These are phyloP conservation scores for Drosophila imparisetae DNA, from an alignment of 2,888 invertebrate species.

Conservation along the genomic window DNA sequence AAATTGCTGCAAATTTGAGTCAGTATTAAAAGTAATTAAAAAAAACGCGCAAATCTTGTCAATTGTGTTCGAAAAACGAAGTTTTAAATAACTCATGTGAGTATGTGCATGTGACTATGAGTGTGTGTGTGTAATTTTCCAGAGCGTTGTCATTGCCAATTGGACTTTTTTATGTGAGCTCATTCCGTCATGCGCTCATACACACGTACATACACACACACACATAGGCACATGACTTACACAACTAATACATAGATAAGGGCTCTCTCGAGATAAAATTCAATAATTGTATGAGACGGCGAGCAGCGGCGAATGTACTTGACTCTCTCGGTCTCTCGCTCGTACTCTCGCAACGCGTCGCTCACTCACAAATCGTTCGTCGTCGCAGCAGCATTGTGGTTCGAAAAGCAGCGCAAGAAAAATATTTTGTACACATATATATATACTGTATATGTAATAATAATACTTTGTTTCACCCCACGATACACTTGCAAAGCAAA, in stretches of 20 bases:
- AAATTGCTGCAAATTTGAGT: constrained; percentile 23
- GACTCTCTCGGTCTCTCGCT: constrained; percentile 38
- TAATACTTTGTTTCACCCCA: constrained; percentile 70
- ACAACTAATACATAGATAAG: constrained; percentile 32
- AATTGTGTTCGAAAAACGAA: constrained; percentile 46
- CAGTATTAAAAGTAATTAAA: constrained; percentile 19
- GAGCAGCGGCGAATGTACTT: constrained; percentile 31
- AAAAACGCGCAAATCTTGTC: constrained; percentile 41
- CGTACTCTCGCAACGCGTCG: constrained; percentile 24
- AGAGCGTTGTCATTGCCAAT: constrained; percentile 72
- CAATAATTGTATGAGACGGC: constrained; percentile 55
- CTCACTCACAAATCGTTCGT: constrained; percentile 73
- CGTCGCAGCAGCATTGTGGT: constrained; percentile 78
- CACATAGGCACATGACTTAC: constrained; percentile 54
- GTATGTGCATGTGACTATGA: constrained; percentile 53
- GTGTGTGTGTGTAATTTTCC: constrained; percentile 64
- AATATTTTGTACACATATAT: constrained; percentile 52
- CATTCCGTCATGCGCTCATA: constrained; percentile 72
- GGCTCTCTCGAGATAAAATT: constrained; percentile 59
- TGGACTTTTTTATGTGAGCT: constrained; percentile 61
- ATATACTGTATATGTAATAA: constrained; percentile 73
- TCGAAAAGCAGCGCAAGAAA: constrained; percentile 71
- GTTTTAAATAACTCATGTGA: constrained; percentile 52
- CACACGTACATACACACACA: constrained; percentile 46
- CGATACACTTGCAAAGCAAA: constrained; percentile 50